These are phyloP conservation scores for Enteromius thamalakanensis DNA, from an alignment of 2,797 vertebrate species.

Conservation along the genomic window DNA sequence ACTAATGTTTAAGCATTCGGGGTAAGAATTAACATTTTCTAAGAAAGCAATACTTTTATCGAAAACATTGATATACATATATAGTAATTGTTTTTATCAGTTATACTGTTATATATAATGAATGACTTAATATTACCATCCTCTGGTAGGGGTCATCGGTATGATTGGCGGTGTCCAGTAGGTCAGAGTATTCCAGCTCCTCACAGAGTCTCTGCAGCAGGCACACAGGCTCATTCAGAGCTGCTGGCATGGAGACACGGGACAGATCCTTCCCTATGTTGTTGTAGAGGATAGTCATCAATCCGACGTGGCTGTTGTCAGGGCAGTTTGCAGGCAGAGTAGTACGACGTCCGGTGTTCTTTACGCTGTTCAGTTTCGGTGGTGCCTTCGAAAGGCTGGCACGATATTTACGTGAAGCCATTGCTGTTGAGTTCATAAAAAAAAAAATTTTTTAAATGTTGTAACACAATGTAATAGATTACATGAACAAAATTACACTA, in stretches of 20 bases:
- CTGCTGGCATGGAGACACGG: constrained; percentile 89
- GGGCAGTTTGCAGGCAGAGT: constrained; percentile 80
- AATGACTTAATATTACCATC: constrained; percentile 75
- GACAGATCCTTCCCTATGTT: constrained; percentile 93
- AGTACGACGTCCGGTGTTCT: constrained; percentile 73
- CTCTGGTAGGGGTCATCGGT: constrained; percentile 85
- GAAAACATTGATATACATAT: neutral
- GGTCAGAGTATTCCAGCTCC: constrained; percentile 89
- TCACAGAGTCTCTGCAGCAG: constrained; percentile 90
- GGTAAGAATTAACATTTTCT: neutral
- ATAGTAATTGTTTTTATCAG: no score
- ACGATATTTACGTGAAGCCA: constrained; percentile 74
- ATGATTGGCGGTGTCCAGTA: constrained; percentile 84
- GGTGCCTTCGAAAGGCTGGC: constrained; percentile 72
- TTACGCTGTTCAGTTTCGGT: constrained; percentile 50
- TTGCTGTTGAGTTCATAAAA: constrained; percentile 60
- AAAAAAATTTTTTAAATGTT: constrained; percentile 1
- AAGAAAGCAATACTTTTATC: neutral
- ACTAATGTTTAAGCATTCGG: neutral
- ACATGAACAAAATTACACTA: neutral
- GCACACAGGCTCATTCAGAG: constrained; percentile 82
- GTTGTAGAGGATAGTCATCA: constrained; percentile 89
- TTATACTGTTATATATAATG: no score
- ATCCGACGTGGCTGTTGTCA: constrained; percentile 86
- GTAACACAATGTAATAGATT: neutral